These are phyloP conservation scores for Kryphioiulus occultus DNA, from an alignment of 2,888 invertebrate species.

Conservation along the genomic window DNA sequence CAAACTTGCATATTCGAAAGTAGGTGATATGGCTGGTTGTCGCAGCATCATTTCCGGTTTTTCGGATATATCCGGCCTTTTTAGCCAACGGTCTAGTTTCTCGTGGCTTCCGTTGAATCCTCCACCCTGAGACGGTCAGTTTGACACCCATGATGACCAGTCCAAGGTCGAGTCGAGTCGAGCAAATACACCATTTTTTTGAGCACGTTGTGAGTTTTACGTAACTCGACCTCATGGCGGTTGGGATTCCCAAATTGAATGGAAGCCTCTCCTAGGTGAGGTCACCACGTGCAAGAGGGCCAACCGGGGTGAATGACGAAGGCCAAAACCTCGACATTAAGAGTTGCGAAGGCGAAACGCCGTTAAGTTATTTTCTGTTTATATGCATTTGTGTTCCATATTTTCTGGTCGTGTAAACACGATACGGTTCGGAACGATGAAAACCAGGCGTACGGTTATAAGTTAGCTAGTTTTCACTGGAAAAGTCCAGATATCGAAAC, in stretches of 20 bases:
- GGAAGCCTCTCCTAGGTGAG: background rate
- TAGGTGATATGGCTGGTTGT: no score
- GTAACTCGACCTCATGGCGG: background rate
- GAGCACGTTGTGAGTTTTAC: background rate
- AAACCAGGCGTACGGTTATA: background rate
- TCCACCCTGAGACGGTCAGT: background rate
- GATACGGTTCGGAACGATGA: background rate
- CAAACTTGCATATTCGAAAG: no score
- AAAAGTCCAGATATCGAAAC: background rate
- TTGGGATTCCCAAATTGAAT: background rate
- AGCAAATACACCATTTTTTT: background rate
- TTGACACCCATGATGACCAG: background rate
- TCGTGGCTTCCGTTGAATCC: background rate
- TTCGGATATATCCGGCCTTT: background rate
- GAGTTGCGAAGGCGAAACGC: conserved; percentile 2
- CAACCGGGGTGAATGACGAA: background rate
- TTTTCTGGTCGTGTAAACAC: conserved; percentile 2
- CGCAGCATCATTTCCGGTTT: no score
- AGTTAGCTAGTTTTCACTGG: background rate
- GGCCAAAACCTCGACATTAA: conserved; percentile 20
- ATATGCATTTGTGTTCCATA: conserved; percentile 19
- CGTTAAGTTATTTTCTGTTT: conserved; percentile 25
- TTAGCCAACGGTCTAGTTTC: background rate
- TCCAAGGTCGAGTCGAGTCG: background rate
- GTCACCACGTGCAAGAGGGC: background rate